Conservation (phyloP, 1,140 invertebrate species). For the Drosophila pruinosa region DNA sequence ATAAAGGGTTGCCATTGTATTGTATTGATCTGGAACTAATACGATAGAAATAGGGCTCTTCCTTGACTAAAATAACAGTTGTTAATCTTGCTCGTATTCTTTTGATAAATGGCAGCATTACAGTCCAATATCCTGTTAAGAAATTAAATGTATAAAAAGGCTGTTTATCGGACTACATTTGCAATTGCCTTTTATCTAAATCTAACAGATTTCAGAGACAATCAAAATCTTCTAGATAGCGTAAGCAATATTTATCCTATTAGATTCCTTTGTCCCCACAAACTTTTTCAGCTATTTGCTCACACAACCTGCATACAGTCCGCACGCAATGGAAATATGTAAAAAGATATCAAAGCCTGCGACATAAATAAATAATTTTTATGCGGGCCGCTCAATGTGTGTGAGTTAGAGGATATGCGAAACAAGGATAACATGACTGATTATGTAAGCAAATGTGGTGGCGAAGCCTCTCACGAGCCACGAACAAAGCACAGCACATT, state of each 20-base stretch:
- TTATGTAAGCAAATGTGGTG: conserved; percentile 73
- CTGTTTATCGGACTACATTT: not conserved
- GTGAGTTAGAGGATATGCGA: conserved; percentile 36
- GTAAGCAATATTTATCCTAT: no score
- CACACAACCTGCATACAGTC: not conserved
- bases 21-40: conserved; percentile 5
- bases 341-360: conserved; percentile 46
- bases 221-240: not conserved
- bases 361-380: conserved; percentile 71
- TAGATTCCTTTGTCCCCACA: not conserved
- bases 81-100: not conserved
- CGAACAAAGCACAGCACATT: conserved; percentile 57
- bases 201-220: not conserved
- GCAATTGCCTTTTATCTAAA: not conserved
- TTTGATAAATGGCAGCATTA: not conserved
- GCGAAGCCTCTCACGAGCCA: conserved; percentile 29
- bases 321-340: conserved; percentile 59
- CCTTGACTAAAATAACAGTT: not conserved
- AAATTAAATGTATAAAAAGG: not conserved
- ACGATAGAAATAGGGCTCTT: not conserved
- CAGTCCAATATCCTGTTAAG: not conserved
- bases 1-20: not conserved
- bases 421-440: conserved; percentile 82
- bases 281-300: conserved; percentile 24
- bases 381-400: conserved; percentile 16